These are phyloP conservation scores for Acanthurus tractus DNA, from an alignment of 2,797 vertebrate genomes.

Conservation along the genomic window DNA sequence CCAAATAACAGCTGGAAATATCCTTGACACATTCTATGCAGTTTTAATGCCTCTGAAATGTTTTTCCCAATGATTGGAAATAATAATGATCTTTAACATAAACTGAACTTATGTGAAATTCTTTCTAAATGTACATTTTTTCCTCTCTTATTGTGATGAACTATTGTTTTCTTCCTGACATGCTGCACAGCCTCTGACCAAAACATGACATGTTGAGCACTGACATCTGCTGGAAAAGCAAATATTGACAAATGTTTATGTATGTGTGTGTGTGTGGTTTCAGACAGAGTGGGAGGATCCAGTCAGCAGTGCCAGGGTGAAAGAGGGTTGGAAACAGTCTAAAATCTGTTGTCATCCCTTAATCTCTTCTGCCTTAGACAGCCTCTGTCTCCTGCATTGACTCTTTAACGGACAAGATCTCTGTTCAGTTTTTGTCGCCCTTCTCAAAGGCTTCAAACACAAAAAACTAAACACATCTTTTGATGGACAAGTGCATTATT, in stretches of 20 bases:
- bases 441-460: conserved; percentile 4
- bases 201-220: conserved; percentile 21
- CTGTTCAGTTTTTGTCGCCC: background rate
- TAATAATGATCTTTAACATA: too few relatives aligned
- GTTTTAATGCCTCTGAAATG: background rate
- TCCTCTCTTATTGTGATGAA: background rate
- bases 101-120: background rate
- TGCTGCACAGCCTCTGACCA: background rate
- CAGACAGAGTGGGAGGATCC: background rate
- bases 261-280: background rate
- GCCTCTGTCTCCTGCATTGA: background rate
- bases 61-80: too few relatives aligned
- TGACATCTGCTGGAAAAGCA: conserved; percentile 66
- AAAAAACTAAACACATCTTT: background rate
- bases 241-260: background rate
- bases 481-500: background rate
- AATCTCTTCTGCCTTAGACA: conserved; percentile 36
- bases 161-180: background rate
- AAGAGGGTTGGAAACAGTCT: conserved; percentile 12
- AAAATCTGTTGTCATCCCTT: conserved; percentile 34
- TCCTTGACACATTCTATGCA: background rate
- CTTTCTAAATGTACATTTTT: background rate
- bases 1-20: too few relatives aligned
- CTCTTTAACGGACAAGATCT: background rate
- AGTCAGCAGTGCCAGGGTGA: conserved; percentile 15